Evolutionary conservation across 2,888 invertebrate species (phyloP).

Genomic region (Sinopyrophorus schimmeli): DNA sequence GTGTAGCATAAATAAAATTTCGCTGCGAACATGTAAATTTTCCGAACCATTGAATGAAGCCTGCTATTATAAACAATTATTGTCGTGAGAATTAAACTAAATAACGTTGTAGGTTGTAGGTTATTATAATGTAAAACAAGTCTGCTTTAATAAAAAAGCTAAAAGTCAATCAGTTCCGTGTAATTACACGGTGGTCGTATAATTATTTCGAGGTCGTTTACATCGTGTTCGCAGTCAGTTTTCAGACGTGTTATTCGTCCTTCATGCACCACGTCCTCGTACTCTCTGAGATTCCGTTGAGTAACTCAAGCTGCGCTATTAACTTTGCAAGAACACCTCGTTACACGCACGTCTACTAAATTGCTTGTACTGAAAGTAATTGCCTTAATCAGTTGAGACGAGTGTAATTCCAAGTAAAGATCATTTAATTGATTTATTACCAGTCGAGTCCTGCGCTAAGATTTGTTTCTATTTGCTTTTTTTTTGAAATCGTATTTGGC

Average conservation of each 20-base stretch:
- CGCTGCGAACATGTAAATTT: too few relatives aligned
- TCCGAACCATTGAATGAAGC: too few relatives aligned
- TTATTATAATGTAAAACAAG: slow-evolving; percentile 22
- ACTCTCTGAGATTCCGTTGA: slow-evolving; percentile 23
- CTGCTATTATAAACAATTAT: slow-evolving; percentile 13
- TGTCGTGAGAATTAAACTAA: slow-evolving; percentile 16
- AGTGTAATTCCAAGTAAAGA: slow-evolving; percentile 23
- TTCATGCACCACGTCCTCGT: slow-evolving; percentile 27
- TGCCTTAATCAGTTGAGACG: slow-evolving; percentile 25
- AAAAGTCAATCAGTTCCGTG: slow-evolving; percentile 27
- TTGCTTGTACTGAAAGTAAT: slow-evolving; percentile 31
- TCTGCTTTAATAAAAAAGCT: slow-evolving; percentile 10
- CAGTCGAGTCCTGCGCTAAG: slow-evolving; percentile 5
- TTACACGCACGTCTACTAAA: slow-evolving; percentile 34
- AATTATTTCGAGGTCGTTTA: slow-evolving; percentile 32
- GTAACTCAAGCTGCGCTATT: slow-evolving; percentile 23
- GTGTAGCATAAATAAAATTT: too few relatives aligned
- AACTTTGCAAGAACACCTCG: slow-evolving; percentile 27
- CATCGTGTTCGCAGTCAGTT: slow-evolving; percentile 19
- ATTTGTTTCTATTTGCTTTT: too few relatives aligned
- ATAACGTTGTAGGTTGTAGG: slow-evolving; percentile 12
- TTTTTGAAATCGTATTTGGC: slow-evolving; percentile 3
- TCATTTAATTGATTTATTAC: slow-evolving; percentile 29
- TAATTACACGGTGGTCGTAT: slow-evolving; percentile 27
- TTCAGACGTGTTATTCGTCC: slow-evolving; percentile 26